Conservation (phyloP, 2,888 invertebrate genomes). For the Dicyrtomina minuta region DNA sequence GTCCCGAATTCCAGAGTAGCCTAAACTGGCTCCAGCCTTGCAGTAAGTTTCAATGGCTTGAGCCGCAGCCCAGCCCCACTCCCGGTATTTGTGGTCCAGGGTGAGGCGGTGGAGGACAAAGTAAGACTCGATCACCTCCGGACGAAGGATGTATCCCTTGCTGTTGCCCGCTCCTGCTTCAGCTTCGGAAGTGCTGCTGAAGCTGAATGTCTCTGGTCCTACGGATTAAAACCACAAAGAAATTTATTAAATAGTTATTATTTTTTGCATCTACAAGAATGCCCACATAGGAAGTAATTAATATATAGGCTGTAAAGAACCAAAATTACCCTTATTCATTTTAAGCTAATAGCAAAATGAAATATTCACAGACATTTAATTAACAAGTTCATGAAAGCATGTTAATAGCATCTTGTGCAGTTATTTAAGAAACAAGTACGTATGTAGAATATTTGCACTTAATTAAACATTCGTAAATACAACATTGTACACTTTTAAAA, state of each 20-base stretch:
- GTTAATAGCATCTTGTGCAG: no score
- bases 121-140: slow-evolving; percentile 95
- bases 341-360: no score
- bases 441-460: no score
- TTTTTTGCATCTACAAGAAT: no score
- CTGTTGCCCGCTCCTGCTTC: slow-evolving; percentile 81
- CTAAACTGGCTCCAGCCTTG: slow-evolving; percentile 57
- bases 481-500: no score
- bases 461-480: no score
- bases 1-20: slow-evolving; percentile 92
- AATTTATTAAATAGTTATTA: no score
- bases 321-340: no score
- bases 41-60: slow-evolving; percentile 44
- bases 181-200: slow-evolving; percentile 40
- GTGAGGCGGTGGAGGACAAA: slow-evolving; percentile 96
- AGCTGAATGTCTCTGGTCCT: slow-evolving; percentile 51
- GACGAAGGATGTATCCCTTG: slow-evolving; percentile 94
- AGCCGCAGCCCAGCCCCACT: slow-evolving; percentile 51
- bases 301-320: no score
- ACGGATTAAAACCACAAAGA: not conserved
- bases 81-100: slow-evolving; percentile 78
- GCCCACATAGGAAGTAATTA: not conserved
- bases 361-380: no score
- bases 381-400: no score
- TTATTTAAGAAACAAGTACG: no score